A percentile compares a stretch with the other conserved stretches of the same genome.
Conservation (phyloP, 2,888 invertebrate genomes). For the Sinelater perroti region DNA sequence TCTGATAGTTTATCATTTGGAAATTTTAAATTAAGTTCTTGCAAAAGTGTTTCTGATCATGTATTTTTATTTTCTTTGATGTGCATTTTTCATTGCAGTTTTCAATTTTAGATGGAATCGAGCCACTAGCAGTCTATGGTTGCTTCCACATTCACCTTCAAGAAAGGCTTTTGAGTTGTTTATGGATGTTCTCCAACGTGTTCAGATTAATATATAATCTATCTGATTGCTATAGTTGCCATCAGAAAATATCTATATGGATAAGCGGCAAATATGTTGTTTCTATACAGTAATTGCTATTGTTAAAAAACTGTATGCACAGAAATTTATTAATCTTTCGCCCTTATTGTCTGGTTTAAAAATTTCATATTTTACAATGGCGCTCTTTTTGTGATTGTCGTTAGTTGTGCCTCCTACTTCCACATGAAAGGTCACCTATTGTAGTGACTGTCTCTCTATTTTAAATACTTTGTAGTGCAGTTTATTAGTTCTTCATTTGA, state of each 20-base stretch:
- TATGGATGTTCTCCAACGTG: not conserved
- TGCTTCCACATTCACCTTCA: not conserved
- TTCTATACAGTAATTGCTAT: not conserved
- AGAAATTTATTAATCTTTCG: not conserved
- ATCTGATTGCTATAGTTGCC: not conserved
- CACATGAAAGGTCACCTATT: not conserved
- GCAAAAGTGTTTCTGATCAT: too few species aligned
- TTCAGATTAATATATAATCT: not conserved
- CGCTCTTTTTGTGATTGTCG: not conserved
- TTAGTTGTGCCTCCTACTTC: not conserved
- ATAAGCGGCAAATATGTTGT: not conserved
- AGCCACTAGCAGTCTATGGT: not conserved
- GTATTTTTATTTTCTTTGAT: too few species aligned
- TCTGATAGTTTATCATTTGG: too few species aligned
- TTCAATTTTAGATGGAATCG: too few species aligned
- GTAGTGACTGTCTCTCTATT: not conserved
- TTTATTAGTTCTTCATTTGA: too few species aligned
- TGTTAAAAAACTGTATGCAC: not conserved
- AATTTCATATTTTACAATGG: not conserved
- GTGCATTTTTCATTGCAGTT: too few species aligned
- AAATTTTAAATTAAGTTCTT: too few species aligned
- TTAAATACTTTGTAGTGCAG: not conserved
- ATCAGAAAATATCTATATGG: not conserved
- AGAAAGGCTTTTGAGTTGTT: not conserved
- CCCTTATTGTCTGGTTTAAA: not conserved